Evolutionary conservation across 2,888 invertebrate species (phyloP), one percentile per base, ranked within the genome.

Genomic region (Phyllotreta striolata): DNA sequence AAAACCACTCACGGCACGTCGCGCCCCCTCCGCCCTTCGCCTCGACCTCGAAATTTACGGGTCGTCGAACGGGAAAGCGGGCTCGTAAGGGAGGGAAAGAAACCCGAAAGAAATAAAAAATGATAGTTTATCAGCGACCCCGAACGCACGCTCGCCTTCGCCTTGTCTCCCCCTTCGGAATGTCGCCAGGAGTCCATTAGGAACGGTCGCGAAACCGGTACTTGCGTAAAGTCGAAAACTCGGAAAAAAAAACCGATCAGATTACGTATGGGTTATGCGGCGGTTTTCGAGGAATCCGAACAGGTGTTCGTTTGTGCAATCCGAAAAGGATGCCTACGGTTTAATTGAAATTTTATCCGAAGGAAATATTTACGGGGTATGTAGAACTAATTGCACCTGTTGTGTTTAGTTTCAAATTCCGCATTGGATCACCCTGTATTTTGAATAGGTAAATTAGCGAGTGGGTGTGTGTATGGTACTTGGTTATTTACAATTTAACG

Each of bases 81-180:
- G 24, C 24, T 24, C 24, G 24, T 24, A 24, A 24, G 24, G 24
- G 24, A 24, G 24, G 24, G 24, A 24, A 24, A 24, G 24, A 24
- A 24, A 1, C 24, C 4, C 24, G 24, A 49, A 49, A 49, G 6
- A 35, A 35, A 4, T 47, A 47, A 44, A 44, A 24, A 47, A 24
- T 47, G 47, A 47, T 34, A 47, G 35, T 37, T 49, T 49, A 37
- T 49, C 49, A 49, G 49, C 37, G 49, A 49, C 49, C 49, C 49
- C 49, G 49, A 49, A 49, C 49, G 34, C n/a, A 49, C 47, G 37
- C 49, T n/a, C 8, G 8, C 34, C 34, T 47, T 24, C 47, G 47
- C 47, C 34, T 9, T 47, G 37, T n/a, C 9, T 6, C 5, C 49
- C 35, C 35, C 37, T 49, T 49, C 10, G 49, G 35, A 49, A 49